Conservation (phyloP, 2,113 vertebrate species). For the Notarius lentiginosus region DNA sequence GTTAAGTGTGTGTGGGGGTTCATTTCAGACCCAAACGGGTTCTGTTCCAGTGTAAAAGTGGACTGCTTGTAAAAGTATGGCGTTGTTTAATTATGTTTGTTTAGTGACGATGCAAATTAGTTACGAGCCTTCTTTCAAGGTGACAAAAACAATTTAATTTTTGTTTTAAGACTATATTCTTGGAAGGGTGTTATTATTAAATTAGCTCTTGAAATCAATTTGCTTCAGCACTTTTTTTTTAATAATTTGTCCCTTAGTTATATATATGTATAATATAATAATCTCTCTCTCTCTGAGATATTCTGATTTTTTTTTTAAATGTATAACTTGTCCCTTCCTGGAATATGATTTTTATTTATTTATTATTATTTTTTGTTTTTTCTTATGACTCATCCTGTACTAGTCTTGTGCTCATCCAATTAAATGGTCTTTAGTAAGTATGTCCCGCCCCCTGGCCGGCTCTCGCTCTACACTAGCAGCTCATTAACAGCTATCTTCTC, state of each 20-base stretch:
- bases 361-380: too few relatives aligned
- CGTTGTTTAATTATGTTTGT: not conserved
- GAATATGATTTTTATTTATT: not conserved
- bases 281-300: not conserved
- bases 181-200: too few relatives aligned
- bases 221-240: too few relatives aligned
- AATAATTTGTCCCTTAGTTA: too few relatives aligned
- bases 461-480: not conserved
- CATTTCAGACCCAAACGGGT: not conserved
- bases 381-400: not conserved
- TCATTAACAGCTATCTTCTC: not conserved
- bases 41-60: not conserved
- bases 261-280: too few relatives aligned
- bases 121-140: too few relatives aligned
- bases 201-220: too few relatives aligned
- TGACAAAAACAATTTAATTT: too few relatives aligned
- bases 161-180: too few relatives aligned
- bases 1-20: not conserved
- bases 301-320: not conserved
- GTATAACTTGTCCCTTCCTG: not conserved
- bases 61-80: not conserved
- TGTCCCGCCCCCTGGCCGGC: not conserved
- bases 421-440: not conserved
- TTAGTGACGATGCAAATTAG: not conserved
- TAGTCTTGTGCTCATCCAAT: not conserved